phyloP scores from a whole-genome alignment of 1,140 invertebrate species.

The Anoplophora glabripennis region DNA sequence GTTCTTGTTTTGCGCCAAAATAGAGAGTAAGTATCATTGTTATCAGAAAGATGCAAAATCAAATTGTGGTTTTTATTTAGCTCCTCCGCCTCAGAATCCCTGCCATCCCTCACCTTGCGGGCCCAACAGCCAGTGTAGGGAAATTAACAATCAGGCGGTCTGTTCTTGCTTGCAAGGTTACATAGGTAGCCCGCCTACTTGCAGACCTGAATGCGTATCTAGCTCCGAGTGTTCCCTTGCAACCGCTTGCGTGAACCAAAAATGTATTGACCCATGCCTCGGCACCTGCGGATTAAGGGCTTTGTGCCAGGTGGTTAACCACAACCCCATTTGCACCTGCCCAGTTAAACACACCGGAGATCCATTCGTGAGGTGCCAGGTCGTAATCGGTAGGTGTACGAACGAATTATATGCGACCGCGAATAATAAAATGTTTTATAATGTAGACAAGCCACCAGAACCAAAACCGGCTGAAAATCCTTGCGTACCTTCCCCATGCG shows the following conservation, averaged over 20 bases:
- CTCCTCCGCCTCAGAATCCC: constrained; percentile 51
- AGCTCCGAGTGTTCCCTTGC: constrained; percentile 64
- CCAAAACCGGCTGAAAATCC: constrained; percentile 55
- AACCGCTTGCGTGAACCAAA: constrained; percentile 62
- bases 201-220: constrained; percentile 66
- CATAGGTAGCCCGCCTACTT: constrained; percentile 67
- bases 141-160: constrained; percentile 67
- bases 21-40: constrained; percentile 30
- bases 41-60: neutral
- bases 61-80: constrained; percentile 38
- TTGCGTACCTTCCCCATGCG: constrained; percentile 74
- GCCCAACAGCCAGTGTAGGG: constrained; percentile 71
- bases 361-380: constrained; percentile 60
- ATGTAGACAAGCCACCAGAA: constrained; percentile 5
- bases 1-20: constrained; percentile 57
- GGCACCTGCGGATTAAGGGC: constrained; percentile 66
- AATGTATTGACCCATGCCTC: constrained; percentile 68
- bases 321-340: constrained; percentile 68
- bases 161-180: constrained; percentile 72
- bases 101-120: constrained; percentile 76
- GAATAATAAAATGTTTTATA: neutral
- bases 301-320: constrained; percentile 66
- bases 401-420: neutral
- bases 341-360: constrained; percentile 63
- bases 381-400: constrained; percentile 34